phyloP scores from a whole-genome alignment of 2,888 invertebrate species.

The Biston stratarius region DNA sequence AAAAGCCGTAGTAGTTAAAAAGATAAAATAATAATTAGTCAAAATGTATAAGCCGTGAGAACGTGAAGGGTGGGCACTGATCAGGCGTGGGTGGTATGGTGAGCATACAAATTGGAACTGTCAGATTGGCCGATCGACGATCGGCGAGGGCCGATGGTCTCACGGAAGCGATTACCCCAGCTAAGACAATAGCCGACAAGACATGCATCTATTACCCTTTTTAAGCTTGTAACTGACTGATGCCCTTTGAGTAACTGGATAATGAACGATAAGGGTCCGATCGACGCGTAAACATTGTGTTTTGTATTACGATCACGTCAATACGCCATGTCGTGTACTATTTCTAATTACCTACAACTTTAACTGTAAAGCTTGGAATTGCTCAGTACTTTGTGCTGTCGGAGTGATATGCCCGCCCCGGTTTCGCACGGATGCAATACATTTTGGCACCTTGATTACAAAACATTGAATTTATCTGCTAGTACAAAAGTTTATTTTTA shows the following conservation, averaged over 20 bases:
- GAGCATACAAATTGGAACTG: constrained; percentile 77
- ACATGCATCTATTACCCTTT: constrained; percentile 83
- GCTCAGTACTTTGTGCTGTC: constrained; percentile 28
- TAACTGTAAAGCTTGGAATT: constrained; percentile 44
- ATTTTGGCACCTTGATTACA: no score
- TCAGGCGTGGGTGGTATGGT: constrained; percentile 56
- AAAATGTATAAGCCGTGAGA: constrained; percentile 76
- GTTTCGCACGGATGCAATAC: no score
- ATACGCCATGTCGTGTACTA: constrained; percentile 39
- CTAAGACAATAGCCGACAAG: constrained; percentile 82
- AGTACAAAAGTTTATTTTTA: no score
- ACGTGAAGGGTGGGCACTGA: constrained; percentile 67
- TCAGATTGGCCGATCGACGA: constrained; percentile 67
- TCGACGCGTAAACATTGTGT: constrained; percentile 46
- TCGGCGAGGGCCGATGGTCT: constrained; percentile 67
- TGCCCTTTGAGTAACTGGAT: constrained; percentile 69
- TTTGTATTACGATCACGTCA: constrained; percentile 47
- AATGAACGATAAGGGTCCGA: constrained; percentile 55
- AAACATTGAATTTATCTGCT: no score
- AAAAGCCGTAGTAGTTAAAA: constrained; percentile 63
- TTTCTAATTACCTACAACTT: constrained; percentile 48
- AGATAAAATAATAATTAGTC: constrained; percentile 80
- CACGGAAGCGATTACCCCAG: constrained; percentile 82
- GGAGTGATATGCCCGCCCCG: background rate
- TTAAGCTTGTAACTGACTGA: constrained; percentile 67